Conservation (phyloP, 2,888 invertebrate genomes). For the Drosophila siamana region DNA sequence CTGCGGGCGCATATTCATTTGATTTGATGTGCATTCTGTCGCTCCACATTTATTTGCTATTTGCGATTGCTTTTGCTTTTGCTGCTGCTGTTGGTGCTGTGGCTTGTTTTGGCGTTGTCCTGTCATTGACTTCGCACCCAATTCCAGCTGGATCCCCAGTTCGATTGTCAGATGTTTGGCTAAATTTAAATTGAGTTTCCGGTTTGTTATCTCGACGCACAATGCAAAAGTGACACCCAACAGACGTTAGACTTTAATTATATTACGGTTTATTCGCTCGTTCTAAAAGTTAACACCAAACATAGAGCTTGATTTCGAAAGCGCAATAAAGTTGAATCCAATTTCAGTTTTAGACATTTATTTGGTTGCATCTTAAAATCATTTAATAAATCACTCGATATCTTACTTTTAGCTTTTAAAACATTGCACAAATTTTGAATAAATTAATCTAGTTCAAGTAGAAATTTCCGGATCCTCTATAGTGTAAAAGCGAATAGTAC, state of each 20-base stretch:
- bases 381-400: not conserved
- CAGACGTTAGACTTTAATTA: slow-evolving; percentile 16
- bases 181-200: slow-evolving; percentile 45
- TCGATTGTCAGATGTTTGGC: slow-evolving; percentile 39
- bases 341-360: not conserved
- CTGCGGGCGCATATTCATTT: slow-evolving; percentile 65
- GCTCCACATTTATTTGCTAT: slow-evolving; percentile 64
- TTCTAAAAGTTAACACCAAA: no score
- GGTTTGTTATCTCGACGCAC: slow-evolving; percentile 8
- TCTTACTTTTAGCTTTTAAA: not conserved
- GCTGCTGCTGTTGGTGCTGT: slow-evolving; percentile 42
- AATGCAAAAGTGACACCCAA: not conserved
- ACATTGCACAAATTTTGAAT: slow-evolving; percentile 3
- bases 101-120: slow-evolving; percentile 55
- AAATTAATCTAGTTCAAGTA: not conserved
- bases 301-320: no score
- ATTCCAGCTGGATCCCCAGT: slow-evolving; percentile 2
- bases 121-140: slow-evolving; percentile 41
- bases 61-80: slow-evolving; percentile 25
- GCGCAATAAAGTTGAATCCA: no score
- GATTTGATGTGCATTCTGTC: slow-evolving; percentile 57
- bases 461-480: not conserved
- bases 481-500: slow-evolving; percentile 56
- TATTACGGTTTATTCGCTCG: not conserved
- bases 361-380: not conserved